These are phyloP conservation scores for Nematostella vectensis DNA, from an alignment of 92 coral and sea anemone species.

Conservation along the genomic window DNA sequence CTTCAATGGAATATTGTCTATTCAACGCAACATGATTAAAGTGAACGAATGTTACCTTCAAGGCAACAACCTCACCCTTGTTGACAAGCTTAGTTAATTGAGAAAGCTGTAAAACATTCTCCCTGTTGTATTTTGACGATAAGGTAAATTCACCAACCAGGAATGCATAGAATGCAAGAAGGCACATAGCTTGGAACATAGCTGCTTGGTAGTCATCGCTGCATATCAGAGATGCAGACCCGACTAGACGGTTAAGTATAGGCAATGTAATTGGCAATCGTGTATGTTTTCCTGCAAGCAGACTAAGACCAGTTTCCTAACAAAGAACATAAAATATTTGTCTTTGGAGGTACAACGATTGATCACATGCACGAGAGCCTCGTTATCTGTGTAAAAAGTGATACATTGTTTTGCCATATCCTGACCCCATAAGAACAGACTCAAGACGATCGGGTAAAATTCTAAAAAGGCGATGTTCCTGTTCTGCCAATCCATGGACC, in stretches of 20 bases:
- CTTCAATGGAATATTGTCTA: too few species aligned
- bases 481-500: not conserved
- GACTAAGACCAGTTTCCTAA: not conserved
- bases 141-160: too few species aligned
- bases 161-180: not conserved
- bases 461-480: too few species aligned
- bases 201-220: not conserved
- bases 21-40: too few species aligned
- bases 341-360: not conserved
- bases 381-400: constrained; percentile 10
- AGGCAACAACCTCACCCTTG: too few species aligned
- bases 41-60: too few species aligned
- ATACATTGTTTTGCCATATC: constrained; percentile 1
- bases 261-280: not conserved
- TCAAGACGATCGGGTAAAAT: not conserved
- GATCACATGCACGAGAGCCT: constrained; percentile 5
- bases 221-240: not conserved
- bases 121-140: too few species aligned
- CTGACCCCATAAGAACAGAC: constrained; percentile 7
- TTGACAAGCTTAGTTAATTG: not conserved
- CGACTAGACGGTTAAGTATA: not conserved
- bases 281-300: not conserved
- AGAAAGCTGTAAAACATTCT: too few species aligned
- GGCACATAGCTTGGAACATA: constrained; percentile 6
- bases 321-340: not conserved